phyloP scores from a whole-genome alignment of 2,113 vertebrate genomes.

The Peromyscus californicus region DNA sequence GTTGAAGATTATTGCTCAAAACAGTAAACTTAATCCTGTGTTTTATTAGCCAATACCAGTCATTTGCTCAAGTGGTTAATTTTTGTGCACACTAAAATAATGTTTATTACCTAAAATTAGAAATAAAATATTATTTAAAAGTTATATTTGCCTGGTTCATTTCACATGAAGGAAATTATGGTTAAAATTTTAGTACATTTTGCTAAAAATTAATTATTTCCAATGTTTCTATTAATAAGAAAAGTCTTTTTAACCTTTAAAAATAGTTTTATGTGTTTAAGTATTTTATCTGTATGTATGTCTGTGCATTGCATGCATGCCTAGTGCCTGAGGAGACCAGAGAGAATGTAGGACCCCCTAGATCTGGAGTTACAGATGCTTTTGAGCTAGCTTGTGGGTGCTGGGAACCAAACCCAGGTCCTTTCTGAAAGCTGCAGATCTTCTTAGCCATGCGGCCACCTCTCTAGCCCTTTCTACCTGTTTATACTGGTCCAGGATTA shows the following conservation, averaged over 20 bases:
- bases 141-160: background rate
- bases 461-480: background rate
- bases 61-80: constrained; percentile 38
- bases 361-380: background rate
- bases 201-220: background rate
- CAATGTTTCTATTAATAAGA: background rate
- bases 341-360: background rate
- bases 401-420: background rate
- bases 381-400: background rate
- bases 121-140: constrained; percentile 36
- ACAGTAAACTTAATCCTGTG: background rate
- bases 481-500: background rate
- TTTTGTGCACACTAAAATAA: constrained; percentile 37
- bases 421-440: background rate
- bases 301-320: background rate
- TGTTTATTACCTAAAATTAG: constrained; percentile 31
- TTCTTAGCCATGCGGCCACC: background rate
- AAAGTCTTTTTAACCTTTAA: background rate
- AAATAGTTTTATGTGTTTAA: background rate
- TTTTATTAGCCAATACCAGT: constrained; percentile 26
- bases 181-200: background rate
- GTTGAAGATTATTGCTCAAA: background rate
- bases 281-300: background rate
- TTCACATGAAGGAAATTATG: constrained; percentile 54
- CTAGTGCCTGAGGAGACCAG: background rate